Base-by-base conservation (phyloP, 37 sponge, comb jelly and placozoan genomes). In the Amphimedon queenslandica region DNA sequence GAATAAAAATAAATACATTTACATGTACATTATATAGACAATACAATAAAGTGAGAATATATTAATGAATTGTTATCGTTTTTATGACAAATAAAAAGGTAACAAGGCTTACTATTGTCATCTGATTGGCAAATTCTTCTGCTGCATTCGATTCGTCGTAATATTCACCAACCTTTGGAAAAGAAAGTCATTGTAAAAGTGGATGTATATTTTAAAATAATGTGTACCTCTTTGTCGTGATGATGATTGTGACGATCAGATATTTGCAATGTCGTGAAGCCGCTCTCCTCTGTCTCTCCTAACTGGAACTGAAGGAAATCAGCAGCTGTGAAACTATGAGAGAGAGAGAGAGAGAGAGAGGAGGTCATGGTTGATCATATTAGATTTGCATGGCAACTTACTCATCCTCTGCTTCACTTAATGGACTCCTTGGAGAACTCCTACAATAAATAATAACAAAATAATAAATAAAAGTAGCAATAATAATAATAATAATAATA, bases 141-240 rank as follows among this genome's bases (percentile, higher is more conserved):
- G 29, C 34, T 35, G 82, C 82, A 23, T 73, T 66, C 40, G 35
- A 61, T 11, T 82, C 74, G 37, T 88, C 88, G 31, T 82, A 88
- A 55, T 82, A 82, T 29, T 88, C 88, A 70, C 57, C 64, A 16
- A 79, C 79, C 88, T 88, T 70, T 28, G 28, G 10, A 41, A 53
- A 35, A 47, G 13, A 23, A 25, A 33, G 47, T 13, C 10, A 51
- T 25, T 43, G 8, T 16, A 47, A 6, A 47, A 18, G 53, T 47
- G 13, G 13, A 47, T 47, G 53, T 47, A 47, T 47, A 47, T 47
- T 47, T 8, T 47, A 47, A 47, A 18, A 47, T 47, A 47, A 47
- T 47, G 13, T 47, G 53, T 47, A 47, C 13, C 53, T 18, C 53
- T 13, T 47, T 13, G 53, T 47, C 53, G 8, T 47, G 13, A 18